Conservation (phyloP, 2,888 invertebrate genomes). For the Cryptops parisi region DNA sequence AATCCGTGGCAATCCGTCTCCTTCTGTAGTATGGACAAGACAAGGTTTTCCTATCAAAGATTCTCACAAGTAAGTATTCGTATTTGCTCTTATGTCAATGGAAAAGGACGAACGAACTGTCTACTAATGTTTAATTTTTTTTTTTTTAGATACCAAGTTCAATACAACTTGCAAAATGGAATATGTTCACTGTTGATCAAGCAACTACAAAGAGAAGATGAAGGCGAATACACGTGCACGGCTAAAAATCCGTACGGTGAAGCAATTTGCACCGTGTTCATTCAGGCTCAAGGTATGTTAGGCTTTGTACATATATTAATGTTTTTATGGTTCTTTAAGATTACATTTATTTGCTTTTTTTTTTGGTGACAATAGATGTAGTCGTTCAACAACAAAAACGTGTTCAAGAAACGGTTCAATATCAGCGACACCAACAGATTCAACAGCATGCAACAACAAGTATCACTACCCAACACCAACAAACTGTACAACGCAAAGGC, state of each 20-base stretch:
- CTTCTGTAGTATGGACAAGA: constrained; percentile 54
- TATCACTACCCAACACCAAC: constrained; percentile 13
- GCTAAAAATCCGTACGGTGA: constrained; percentile 92
- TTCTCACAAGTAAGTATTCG: constrained; percentile 14
- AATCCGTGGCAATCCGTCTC: constrained; percentile 78
- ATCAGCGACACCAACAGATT: constrained; percentile 10
- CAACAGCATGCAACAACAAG: constrained; percentile 10
- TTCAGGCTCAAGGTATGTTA: constrained; percentile 67
- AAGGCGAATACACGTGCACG: constrained; percentile 90
- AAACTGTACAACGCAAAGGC: constrained; percentile 13
- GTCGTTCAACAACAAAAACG: constrained; percentile 11
- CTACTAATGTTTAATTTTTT: not conserved
- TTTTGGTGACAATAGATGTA: constrained; percentile 1
- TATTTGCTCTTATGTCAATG: no score
- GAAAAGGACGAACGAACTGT: not conserved
- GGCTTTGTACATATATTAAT: no score
- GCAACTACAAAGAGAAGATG: constrained; percentile 87
- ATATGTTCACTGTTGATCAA: constrained; percentile 81
- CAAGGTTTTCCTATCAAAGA: constrained; percentile 31
- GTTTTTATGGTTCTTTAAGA: not conserved
- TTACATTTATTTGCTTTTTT: not conserved
- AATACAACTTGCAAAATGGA: constrained; percentile 80
- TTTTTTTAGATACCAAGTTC: constrained; percentile 69
- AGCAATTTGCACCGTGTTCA: constrained; percentile 88
- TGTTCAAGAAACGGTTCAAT: constrained; percentile 12